Percentiles rank a stretch among this genome's conserved stretches.
Conservation (phyloP, 2,888 invertebrate genomes). For the Bibio marci region DNA sequence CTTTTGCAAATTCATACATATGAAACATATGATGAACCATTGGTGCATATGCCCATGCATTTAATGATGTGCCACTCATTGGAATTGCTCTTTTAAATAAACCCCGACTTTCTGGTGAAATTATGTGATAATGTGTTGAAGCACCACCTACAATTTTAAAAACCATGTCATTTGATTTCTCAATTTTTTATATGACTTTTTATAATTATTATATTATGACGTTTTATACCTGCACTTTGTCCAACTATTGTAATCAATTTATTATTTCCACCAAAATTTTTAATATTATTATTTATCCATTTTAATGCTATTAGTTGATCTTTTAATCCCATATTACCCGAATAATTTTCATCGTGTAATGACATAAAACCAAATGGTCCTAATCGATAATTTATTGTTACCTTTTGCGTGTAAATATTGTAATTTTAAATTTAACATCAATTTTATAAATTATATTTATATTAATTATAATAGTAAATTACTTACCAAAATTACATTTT, state of each 20-base stretch:
- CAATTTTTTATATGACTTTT: no score
- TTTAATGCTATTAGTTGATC: constrained; percentile 53
- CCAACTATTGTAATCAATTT: constrained; percentile 49
- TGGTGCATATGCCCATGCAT: constrained; percentile 32
- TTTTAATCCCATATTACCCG: constrained; percentile 56
- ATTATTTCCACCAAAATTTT: constrained; percentile 50
- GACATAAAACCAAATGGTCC: constrained; percentile 48
- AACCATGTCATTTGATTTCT: no score
- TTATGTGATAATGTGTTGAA: constrained; percentile 53
- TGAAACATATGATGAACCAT: not conserved
- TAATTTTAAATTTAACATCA: no score
- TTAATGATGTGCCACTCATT: constrained; percentile 45
- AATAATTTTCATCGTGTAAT: constrained; percentile 52
- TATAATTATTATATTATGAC: no score
- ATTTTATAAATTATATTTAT: no score
- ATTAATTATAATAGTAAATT: no score
- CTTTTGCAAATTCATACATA: not conserved
- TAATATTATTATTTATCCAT: constrained; percentile 52
- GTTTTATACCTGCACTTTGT: constrained; percentile 44
- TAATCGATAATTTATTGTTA: constrained; percentile 47
- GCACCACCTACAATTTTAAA: constrained; percentile 29
- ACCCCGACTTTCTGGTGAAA: constrained; percentile 44
- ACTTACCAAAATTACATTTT: constrained; percentile 4
- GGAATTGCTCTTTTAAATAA: constrained; percentile 37
- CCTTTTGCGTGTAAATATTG: not conserved